Percentiles rank a stretch among this genome's conserved stretches.
phyloP scores from a whole-genome alignment of 2,113 vertebrate genomes.

The Propithecus coquereli region DNA sequence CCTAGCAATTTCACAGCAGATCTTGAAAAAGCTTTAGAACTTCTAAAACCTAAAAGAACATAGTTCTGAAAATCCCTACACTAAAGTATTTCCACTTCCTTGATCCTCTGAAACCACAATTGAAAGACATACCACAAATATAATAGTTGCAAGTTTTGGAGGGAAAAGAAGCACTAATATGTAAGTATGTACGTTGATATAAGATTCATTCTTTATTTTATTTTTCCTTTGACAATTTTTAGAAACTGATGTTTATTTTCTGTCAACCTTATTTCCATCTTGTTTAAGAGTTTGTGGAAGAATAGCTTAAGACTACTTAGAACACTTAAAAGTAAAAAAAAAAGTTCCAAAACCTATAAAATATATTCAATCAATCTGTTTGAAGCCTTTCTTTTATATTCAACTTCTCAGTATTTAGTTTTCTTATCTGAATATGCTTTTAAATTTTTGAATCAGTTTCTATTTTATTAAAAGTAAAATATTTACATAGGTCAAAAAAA shows the following conservation, averaged over 20 bases:
- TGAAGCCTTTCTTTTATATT: not conserved
- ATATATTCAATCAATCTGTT: not conserved
- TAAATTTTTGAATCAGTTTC: not conserved
- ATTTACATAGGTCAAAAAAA: not conserved
- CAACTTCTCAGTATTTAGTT: not conserved
- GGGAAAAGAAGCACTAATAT: not conserved
- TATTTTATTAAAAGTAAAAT: slow-evolving; percentile 5
- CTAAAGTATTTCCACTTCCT: not conserved
- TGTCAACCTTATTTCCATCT: too few relatives aligned
- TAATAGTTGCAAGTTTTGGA: not conserved
- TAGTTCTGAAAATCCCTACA: not conserved
- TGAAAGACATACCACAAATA: not conserved
- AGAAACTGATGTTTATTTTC: too few relatives aligned
- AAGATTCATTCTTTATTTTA: not conserved
- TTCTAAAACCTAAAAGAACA: not conserved
- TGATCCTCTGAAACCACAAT: not conserved
- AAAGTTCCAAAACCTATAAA: not conserved
- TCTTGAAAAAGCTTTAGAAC: not conserved
- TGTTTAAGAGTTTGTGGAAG: too few relatives aligned
- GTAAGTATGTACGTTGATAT: not conserved
- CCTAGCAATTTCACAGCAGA: not conserved
- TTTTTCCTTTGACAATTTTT: too few relatives aligned
- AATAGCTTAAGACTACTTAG: not conserved
- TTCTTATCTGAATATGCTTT: not conserved
- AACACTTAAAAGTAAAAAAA: not conserved